Base-by-base conservation (phyloP, 2,797 vertebrate species). In the Glossophaga mutica region DNA sequence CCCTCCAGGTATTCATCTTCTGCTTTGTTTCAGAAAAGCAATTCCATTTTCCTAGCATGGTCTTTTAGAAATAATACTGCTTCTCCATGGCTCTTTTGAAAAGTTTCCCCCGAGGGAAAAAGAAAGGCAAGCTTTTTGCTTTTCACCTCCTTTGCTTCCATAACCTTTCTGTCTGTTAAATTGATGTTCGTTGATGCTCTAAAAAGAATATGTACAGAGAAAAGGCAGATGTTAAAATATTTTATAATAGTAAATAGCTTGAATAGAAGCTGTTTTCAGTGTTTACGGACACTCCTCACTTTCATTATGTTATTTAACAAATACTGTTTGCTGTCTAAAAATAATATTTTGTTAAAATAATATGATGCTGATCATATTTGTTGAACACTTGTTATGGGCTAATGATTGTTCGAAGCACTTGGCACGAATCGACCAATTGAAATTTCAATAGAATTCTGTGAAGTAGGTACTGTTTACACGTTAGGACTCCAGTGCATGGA, bases 1-100 rank as follows among this genome's bases (percentile, higher is more conserved):
- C 87, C 94, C 83, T 97, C 88, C 83, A 97, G 94, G 90, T 96
- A 94, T 96, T 97, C 94, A 97, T 98, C 91, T 95, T 96, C 84
- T 95, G 74, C 73, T 95, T 96, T 91, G 70, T 83, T 88, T 93
- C 91, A 86, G 50, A 94, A 97, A 97, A 97, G 95, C 92, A 96
- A 97, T 97, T 97, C 87, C 92, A 97, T 96, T 96, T 97, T 92
- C 82, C 34, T 95, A 93, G 85, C 46, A 92, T 91, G 85, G 87
- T 78, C 87, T 93, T 73, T 92, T 94, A 95, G 93, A 97, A 97
- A 96, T 97, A 94, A 94, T 96, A 44, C 94, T 96, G 77, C 78
- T 88, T 97, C 50, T 95, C 26, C 24, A 57, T 87, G 82, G 16
- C 42, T 89, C 62, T 94, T 92, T 92, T 76, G 68, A 62, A 71